Percentiles rank a stretch among this genome's conserved stretches.
Conservation (phyloP, 2,797 vertebrate genomes). For the Sparidentex hasta region DNA sequence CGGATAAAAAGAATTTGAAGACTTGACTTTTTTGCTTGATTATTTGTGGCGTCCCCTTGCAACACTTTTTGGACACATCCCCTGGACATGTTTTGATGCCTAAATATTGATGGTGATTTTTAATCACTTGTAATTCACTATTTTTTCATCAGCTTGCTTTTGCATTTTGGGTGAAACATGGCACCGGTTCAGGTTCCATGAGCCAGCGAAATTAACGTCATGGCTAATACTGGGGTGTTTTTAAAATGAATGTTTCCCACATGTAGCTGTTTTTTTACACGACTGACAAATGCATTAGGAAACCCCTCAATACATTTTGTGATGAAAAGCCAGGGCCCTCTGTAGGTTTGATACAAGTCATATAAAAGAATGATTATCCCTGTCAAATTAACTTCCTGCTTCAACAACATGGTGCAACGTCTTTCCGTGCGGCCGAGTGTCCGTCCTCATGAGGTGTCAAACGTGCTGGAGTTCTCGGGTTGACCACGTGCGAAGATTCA, state of each 20-base stretch:
- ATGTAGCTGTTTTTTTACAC: background rate
- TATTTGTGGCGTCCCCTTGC: background rate
- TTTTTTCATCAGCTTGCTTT: constrained; percentile 4
- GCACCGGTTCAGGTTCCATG: background rate
- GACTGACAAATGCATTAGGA: background rate
- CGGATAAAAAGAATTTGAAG: background rate
- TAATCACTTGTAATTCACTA: background rate
- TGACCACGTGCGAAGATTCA: constrained; percentile 32
- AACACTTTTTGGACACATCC: background rate
- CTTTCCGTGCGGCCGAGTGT: constrained; percentile 10
- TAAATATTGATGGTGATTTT: background rate
- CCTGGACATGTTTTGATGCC: background rate
- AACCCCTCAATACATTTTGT: background rate
- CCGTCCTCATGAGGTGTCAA: constrained; percentile 17
- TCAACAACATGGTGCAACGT: background rate
- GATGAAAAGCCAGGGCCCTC: background rate
- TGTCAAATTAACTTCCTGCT: constrained; percentile 4
- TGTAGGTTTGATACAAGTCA: constrained; percentile 7
- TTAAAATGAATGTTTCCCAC: background rate
- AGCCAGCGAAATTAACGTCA: background rate
- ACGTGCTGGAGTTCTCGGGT: constrained; percentile 10
- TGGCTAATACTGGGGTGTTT: background rate
- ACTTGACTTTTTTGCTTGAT: background rate
- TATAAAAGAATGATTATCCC: constrained; percentile 7
- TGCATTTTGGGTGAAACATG: constrained; percentile 16